Base-by-base conservation (phyloP, 2,888 invertebrate species). In the Pocota personata region DNA sequence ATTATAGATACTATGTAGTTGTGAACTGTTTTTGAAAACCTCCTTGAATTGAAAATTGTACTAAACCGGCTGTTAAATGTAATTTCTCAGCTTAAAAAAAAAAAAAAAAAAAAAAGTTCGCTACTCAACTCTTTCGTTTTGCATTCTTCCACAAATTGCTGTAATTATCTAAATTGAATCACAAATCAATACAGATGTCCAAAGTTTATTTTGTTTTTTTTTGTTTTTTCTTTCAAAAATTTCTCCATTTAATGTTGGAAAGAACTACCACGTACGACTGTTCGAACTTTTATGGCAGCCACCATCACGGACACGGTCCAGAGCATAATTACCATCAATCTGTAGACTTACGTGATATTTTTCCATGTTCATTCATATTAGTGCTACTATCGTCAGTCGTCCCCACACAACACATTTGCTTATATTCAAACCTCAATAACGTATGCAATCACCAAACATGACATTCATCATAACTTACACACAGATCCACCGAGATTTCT, bases 381-480 rank as follows among this genome's bases (percentile, higher is more conserved):
- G 55, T 12, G 64, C 82, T 86, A 76, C 86, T 86, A 71, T 72
- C 48, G 40, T 52, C 77, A 58, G 48, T 52, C 67, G 64, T 75
- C 46, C 60, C 57, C 67, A 67, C 46, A 72, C 58, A 37, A 35
- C 35, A 67, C 67, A 82, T 86, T 86, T 86, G 84, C 82, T 82
- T 82, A 86, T 86, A 62, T 80, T 55, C 75, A 80, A 67, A 73
- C 82, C 66, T 69, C 80, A 75, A 75, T 80, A 80, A 66, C 72
- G 67, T 83, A 82, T 80, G 86, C 82, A 86, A 86, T 86, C 86
- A 82, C 86, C 86, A 86, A 80, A 82, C 86, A 86, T 86, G 86
- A 86, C 86, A 86, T 86, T 86, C 86, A 86, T 86, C 82, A 86
- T 86, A 82, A 82, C 86, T 86, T 86, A 86, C 72, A 72, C 78